phyloP scores from a whole-genome alignment of 2,113 vertebrate genomes.

The Colossoma macropomum region DNA sequence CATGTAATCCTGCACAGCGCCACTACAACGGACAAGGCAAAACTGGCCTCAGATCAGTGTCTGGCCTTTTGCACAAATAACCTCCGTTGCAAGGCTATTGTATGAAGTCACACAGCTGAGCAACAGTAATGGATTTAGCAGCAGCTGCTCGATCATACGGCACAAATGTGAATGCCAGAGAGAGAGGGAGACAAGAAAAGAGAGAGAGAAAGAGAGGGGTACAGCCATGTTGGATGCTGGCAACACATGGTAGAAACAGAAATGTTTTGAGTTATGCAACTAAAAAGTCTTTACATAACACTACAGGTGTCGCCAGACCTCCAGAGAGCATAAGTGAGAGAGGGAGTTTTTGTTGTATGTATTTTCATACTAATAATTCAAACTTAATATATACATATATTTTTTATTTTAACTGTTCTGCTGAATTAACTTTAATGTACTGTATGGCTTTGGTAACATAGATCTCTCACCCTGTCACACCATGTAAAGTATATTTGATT shows the following conservation, averaged over 20 bases:
- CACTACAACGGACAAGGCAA: neutral
- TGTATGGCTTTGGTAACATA: too few species aligned
- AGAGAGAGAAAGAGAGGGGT: neutral
- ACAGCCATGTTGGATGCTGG: neutral
- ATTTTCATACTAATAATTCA: too few species aligned
- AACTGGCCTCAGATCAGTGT: constrained; percentile 3
- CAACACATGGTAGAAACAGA: neutral
- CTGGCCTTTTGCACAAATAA: neutral
- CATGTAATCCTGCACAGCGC: neutral
- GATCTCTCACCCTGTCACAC: too few species aligned
- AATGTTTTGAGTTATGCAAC: neutral
- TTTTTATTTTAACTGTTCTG: too few species aligned
- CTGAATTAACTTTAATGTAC: too few species aligned
- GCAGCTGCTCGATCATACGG: constrained; percentile 2
- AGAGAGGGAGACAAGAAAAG: constrained; percentile 9
- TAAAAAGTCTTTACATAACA: constrained; percentile 29
- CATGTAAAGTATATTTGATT: too few species aligned
- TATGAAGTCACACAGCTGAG: neutral
- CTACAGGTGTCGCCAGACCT: constrained; percentile 23
- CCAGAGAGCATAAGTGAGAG: neutral
- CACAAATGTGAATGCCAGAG: constrained; percentile 4
- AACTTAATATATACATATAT: too few species aligned
- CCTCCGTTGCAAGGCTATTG: constrained; percentile 1
- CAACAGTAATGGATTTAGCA: constrained; percentile 49
- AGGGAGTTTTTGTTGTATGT: too few species aligned